Percentiles rank a stretch among this genome's conserved stretches.
phyloP scores from a whole-genome alignment of 2,888 invertebrate species.

The Alentia gelatinosa region DNA sequence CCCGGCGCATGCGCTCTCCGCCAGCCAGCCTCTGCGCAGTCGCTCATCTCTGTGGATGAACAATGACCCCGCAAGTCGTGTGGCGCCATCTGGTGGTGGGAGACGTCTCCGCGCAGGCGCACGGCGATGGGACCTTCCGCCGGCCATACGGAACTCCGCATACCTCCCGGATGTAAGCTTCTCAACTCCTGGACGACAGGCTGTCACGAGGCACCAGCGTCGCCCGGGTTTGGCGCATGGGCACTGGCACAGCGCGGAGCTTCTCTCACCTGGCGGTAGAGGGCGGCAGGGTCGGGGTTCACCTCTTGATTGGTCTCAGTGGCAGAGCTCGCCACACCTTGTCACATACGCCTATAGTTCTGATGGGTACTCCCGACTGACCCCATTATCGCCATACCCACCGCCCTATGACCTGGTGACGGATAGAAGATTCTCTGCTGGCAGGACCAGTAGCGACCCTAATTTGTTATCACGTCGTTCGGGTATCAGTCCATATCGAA shows the following conservation, averaged over 20 bases:
- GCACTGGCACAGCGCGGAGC: not conserved
- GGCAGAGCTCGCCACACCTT: not conserved
- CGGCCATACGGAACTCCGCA: not conserved
- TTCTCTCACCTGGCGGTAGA: not conserved
- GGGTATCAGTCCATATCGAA: not conserved
- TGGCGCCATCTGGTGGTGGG: not conserved
- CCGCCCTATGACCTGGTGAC: not conserved
- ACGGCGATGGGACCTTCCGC: not conserved
- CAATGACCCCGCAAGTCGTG: not conserved
- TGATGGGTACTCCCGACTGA: not conserved
- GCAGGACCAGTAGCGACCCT: not conserved
- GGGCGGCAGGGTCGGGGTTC: not conserved
- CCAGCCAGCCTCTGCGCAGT: too few relatives aligned
- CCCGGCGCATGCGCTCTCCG: too few relatives aligned
- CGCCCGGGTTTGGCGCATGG: not conserved
- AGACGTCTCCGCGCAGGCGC: not conserved
- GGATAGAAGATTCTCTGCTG: not conserved
- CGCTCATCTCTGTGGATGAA: not conserved
- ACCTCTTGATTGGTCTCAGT: not conserved
- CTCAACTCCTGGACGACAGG: not conserved
- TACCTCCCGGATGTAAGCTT: not conserved
- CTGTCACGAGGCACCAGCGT: not conserved
- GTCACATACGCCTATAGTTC: not conserved
- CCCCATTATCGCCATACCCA: not conserved
- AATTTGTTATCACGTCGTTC: not conserved